Evolutionary conservation across 2,888 invertebrate genomes (phyloP).

Genomic region (Oxystoma pomonae): DNA sequence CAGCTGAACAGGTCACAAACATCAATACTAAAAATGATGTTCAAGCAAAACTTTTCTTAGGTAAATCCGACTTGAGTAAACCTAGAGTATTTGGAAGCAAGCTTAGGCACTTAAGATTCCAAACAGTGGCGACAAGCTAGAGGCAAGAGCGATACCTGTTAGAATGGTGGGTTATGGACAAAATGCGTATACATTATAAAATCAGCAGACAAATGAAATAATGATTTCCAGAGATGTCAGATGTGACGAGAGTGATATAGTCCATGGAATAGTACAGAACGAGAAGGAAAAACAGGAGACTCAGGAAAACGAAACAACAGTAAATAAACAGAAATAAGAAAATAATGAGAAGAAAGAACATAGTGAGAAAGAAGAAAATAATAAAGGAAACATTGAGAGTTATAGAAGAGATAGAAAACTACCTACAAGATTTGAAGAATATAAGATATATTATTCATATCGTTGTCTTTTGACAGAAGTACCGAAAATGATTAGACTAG

Average conservation of each 20-base stretch:
- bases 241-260: slow-evolving; percentile 22
- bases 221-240: slow-evolving; percentile 21
- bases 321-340: background rate
- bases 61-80: background rate
- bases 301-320: background rate
- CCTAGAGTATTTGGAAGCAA: background rate
- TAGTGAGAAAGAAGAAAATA: background rate
- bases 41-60: background rate
- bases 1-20: slow-evolving; percentile 2
- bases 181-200: slow-evolving; percentile 21
- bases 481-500: background rate
- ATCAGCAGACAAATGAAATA: slow-evolving; percentile 15
- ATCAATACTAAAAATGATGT: slow-evolving; percentile 2
- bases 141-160: background rate
- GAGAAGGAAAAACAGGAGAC: background rate
- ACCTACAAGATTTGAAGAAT: background rate
- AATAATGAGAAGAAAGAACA: no score
- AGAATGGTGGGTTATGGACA: slow-evolving; percentile 21
- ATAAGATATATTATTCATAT: background rate
- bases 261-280: no score
- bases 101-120: background rate
- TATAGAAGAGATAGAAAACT: background rate
- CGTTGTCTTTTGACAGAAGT: background rate
- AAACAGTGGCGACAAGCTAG: background rate
- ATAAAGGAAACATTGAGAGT: background rate